Percentiles rank a stretch among this genome's conserved stretches.
phyloP scores from a whole-genome alignment of 1,140 invertebrate genomes.

The Frieseomelitta varia region DNA sequence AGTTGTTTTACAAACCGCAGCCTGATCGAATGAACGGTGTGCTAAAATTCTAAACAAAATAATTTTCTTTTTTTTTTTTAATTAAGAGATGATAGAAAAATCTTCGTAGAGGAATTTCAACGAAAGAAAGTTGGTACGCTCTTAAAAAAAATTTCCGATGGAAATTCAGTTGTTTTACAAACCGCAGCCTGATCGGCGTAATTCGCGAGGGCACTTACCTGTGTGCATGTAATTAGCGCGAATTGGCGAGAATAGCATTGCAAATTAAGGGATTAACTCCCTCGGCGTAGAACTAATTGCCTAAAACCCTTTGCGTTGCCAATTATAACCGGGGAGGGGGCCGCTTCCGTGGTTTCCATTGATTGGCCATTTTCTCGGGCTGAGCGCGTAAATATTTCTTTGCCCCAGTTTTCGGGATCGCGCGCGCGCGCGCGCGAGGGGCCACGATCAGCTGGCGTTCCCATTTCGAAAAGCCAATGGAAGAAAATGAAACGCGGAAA shows the following conservation, averaged over 20 bases:
- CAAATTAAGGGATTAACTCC: constrained; percentile 33
- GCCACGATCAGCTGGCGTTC: background rate
- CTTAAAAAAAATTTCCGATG: background rate
- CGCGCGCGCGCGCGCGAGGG: background rate
- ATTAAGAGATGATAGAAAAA: no score
- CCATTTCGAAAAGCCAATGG: constrained; percentile 19
- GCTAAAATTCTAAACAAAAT: no score
- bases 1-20: background rate
- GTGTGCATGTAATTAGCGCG: constrained; percentile 3
- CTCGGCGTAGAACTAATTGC: constrained; percentile 40
- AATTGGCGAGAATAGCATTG: constrained; percentile 24
- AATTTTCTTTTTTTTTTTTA: no score
- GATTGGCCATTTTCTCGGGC: constrained; percentile 6
- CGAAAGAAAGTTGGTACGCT: no score
- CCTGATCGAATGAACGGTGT: background rate
- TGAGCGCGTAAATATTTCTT: constrained; percentile 30
- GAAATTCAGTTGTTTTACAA: background rate
- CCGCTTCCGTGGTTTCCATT: background rate
- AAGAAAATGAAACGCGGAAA: constrained; percentile 20
- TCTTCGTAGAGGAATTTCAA: no score
- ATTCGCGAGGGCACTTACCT: constrained; percentile 13
- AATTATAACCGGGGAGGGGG: background rate
- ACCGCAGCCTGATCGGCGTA: background rate
- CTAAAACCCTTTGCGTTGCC: background rate
- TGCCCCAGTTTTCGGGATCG: constrained; percentile 8